phyloP scores from a whole-genome alignment of 2,113 vertebrate genomes.

The Labrus mixtus region DNA sequence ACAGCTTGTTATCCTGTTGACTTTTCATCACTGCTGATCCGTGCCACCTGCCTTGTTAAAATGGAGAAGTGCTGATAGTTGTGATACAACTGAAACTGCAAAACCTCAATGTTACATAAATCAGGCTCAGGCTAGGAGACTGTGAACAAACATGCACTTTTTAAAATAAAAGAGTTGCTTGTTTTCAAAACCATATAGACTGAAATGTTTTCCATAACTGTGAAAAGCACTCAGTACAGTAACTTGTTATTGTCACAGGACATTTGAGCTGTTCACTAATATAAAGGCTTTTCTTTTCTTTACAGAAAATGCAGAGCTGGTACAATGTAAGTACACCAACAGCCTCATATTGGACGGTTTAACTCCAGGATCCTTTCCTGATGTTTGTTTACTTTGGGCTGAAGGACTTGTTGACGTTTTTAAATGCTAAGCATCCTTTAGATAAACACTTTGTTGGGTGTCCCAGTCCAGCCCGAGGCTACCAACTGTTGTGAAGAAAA shows the following conservation, averaged over 20 bases:
- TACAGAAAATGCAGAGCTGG: conserved; percentile 96
- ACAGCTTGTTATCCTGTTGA: neutral
- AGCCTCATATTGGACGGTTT: conserved; percentile 1
- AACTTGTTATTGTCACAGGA: too few relatives aligned
- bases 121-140: neutral
- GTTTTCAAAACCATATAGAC: neutral
- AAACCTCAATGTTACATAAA: conserved; percentile 2
- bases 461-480: neutral
- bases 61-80: conserved; percentile 29
- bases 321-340: conserved; percentile 90
- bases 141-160: neutral
- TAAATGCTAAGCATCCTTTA: conserved; percentile 8
- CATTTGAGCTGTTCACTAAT: neutral
- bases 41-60: conserved; percentile 6
- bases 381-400: conserved; percentile 9
- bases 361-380: conserved; percentile 18
- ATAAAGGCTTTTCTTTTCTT: conserved; percentile 64
- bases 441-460: neutral
- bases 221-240: neutral
- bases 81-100: conserved; percentile 1
- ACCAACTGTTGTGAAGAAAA: neutral
- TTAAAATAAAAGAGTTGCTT: neutral
- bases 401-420: neutral
- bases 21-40: neutral
- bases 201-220: neutral